These are phyloP conservation scores for Xenus cinereus DNA, from an alignment of 2,113 vertebrate species.

Conservation along the genomic window DNA sequence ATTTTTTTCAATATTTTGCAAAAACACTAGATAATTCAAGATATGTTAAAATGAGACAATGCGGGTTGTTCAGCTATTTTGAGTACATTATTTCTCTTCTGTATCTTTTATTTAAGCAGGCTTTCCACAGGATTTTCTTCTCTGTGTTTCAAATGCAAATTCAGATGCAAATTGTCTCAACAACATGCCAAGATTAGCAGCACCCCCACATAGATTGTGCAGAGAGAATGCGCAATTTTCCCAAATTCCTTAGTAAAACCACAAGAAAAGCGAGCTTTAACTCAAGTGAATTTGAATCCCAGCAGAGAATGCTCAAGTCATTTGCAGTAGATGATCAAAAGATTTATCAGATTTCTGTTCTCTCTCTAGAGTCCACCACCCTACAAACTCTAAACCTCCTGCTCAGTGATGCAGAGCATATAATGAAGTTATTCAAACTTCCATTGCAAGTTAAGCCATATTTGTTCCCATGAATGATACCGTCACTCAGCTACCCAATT, in stretches of 20 bases:
- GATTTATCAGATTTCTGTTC: neutral
- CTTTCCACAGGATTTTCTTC: neutral
- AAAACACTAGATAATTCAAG: neutral
- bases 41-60: neutral
- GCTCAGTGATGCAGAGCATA: neutral
- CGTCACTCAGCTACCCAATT: neutral
- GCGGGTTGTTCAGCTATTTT: neutral
- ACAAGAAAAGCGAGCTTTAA: neutral
- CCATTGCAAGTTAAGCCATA: neutral
- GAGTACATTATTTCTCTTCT: neutral
- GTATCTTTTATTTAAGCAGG: neutral
- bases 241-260: neutral
- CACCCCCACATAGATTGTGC: neutral
- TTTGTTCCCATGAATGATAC: neutral
- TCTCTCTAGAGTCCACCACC: neutral
- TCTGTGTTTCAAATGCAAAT: slow-evolving; percentile 30
- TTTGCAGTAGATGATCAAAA: neutral
- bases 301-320: neutral
- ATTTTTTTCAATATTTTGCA: neutral
- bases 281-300: neutral
- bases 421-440: neutral
- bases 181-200: neutral
- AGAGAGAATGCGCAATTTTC: neutral
- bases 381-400: neutral
- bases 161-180: slow-evolving; percentile 16